Conservation (phyloP, 2,797 vertebrate species). For the Acipenser transmontanus region DNA sequence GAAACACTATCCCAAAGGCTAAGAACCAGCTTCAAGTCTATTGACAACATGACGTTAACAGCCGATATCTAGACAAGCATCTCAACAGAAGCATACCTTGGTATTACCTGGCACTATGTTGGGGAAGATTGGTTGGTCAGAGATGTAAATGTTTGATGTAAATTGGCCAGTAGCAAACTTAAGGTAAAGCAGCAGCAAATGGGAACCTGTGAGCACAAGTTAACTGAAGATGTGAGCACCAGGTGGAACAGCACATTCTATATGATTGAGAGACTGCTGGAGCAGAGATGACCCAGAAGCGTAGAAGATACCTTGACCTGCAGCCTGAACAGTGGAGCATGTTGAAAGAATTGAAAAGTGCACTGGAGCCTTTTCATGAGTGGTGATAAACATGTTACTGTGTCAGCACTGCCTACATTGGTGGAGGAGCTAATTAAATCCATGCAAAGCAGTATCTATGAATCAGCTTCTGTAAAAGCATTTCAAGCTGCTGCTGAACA, state of each 20-base stretch:
- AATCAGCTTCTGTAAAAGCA: constrained; percentile 14
- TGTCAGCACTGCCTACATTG: constrained; percentile 23
- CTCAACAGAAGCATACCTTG: constrained; percentile 21
- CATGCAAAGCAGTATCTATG: constrained; percentile 13
- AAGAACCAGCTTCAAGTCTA: not conserved
- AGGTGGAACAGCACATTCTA: constrained; percentile 28
- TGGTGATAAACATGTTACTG: constrained; percentile 14
- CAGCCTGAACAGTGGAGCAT: constrained; percentile 27
- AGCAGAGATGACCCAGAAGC: constrained; percentile 22
- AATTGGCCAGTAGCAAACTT: too few relatives aligned
- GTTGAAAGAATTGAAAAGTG: constrained; percentile 20
- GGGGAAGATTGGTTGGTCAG: constrained; percentile 21
- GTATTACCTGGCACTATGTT: constrained; percentile 21
- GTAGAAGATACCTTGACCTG: constrained; percentile 21
- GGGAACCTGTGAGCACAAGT: constrained; percentile 21
- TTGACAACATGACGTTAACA: constrained; percentile 17
- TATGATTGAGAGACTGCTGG: constrained; percentile 19
- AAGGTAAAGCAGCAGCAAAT: constrained; percentile 20
- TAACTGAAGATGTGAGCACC: constrained; percentile 22
- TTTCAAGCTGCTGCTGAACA: constrained; percentile 12
- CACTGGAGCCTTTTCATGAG: constrained; percentile 21
- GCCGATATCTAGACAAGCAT: constrained; percentile 23
- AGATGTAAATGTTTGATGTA: not conserved
- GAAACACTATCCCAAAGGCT: constrained; percentile 10
- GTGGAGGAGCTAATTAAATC: constrained; percentile 25